These are phyloP conservation scores for Mastomys natalensis DNA, from an alignment of 2,113 vertebrate species.

Conservation along the genomic window DNA sequence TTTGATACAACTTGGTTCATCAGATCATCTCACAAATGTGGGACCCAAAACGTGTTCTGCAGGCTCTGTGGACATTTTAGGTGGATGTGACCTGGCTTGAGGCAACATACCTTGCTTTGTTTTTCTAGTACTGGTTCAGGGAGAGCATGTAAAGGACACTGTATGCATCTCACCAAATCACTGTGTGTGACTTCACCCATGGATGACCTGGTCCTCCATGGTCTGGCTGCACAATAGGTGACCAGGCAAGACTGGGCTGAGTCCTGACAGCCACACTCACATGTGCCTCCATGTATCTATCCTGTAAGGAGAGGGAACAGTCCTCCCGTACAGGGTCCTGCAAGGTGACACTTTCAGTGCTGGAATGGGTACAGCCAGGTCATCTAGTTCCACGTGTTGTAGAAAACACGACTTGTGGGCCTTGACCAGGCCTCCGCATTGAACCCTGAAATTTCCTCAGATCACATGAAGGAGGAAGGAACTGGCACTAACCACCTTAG, in stretches of 20 bases:
- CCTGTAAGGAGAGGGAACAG: accelerated
- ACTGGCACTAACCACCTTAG: not conserved
- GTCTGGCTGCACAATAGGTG: accelerated
- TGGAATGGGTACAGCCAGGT: not conserved
- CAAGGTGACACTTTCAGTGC: not conserved
- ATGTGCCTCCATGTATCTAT: not conserved
- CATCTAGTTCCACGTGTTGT: accelerated
- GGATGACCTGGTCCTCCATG: not conserved
- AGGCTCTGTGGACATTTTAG: not conserved
- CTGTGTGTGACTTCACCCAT: accelerated
- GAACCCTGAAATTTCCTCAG: not conserved
- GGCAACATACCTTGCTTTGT: accelerated
- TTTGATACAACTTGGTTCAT: not conserved
- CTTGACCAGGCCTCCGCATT: not conserved
- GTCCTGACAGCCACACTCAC: not conserved
- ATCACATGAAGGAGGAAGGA: too few species aligned
- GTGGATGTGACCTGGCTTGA: too few species aligned
- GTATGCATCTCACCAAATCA: not conserved
- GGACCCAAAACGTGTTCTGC: accelerated
- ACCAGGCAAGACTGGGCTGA: too few species aligned
- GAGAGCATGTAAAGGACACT: not conserved
- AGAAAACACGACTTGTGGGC: too few species aligned
- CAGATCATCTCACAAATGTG: accelerated
- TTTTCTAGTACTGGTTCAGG: accelerated
- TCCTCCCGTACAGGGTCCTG: accelerated